Evolutionary conservation across 2,113 vertebrate species (phyloP).

Genomic region (Otocyon megalotis): DNA sequence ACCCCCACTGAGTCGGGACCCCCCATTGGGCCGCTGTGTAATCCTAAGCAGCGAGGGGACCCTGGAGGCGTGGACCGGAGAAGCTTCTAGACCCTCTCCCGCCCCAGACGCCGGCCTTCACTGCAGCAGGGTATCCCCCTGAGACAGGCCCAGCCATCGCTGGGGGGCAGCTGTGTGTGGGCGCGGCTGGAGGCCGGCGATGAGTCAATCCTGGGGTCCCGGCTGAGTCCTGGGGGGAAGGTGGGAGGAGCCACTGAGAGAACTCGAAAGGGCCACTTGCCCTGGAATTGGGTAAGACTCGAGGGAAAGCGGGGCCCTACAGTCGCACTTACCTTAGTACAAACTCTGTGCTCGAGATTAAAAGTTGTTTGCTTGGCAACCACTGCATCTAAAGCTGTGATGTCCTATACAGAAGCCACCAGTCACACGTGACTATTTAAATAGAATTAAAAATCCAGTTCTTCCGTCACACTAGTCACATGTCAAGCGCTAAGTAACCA

Average conservation of each 20-base stretch:
- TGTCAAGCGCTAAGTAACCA: neutral
- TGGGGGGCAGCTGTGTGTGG: neutral
- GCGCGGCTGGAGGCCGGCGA: neutral
- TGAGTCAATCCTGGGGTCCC: slow-evolving; percentile 5
- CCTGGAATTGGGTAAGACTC: neutral
- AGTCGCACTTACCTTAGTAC: neutral
- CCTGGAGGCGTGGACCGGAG: neutral
- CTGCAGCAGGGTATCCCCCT: neutral
- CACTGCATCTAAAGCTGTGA: neutral
- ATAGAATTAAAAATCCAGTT: neutral
- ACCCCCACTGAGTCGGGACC: neutral
- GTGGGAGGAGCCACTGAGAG: neutral
- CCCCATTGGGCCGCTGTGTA: neutral
- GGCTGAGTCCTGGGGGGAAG: slow-evolving; percentile 29
- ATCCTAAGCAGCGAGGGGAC: neutral
- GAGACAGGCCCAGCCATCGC: neutral
- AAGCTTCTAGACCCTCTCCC: neutral
- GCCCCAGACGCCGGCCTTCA: neutral
- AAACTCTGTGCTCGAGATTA: neutral
- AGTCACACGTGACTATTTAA: neutral
- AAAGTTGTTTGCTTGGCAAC: neutral
- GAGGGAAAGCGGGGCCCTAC: neutral
- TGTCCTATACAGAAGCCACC: neutral
- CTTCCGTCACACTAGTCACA: neutral
- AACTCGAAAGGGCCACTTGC: neutral